phyloP scores from a whole-genome alignment of 2,888 invertebrate genomes.

The Drosophila fungiperda region DNA sequence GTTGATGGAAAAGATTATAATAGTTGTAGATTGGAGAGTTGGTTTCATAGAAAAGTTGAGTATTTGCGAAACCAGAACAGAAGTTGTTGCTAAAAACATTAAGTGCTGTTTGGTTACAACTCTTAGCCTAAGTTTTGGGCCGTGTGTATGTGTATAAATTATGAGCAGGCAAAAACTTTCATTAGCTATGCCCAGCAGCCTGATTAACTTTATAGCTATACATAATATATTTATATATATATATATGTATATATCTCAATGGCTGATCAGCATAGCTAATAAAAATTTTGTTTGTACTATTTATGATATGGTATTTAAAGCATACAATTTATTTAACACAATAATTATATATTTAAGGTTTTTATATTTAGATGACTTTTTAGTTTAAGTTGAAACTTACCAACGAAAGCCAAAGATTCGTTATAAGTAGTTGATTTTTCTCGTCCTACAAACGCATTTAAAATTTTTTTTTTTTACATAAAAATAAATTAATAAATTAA shows the following conservation, averaged over 20 bases:
- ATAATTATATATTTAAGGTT: conserved; percentile 57
- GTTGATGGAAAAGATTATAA: not conserved
- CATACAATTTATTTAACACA: conserved; percentile 66
- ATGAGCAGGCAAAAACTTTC: conserved; percentile 57
- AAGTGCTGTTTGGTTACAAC: conserved; percentile 43
- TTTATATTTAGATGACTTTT: conserved; percentile 54
- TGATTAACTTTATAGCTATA: conserved; percentile 35
- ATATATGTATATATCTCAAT: not conserved
- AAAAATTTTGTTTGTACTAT: conserved; percentile 38
- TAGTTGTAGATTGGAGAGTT: not conserved
- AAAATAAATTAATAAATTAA: conserved; percentile 29
- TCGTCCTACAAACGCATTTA: conserved; percentile 90
- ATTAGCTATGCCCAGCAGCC: conserved; percentile 41
- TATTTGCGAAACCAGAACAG: not conserved
- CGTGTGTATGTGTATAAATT: conserved; percentile 74
- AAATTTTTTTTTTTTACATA: conserved; percentile 50
- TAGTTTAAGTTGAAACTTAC: conserved; percentile 89
- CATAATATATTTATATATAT: conserved; percentile 7
- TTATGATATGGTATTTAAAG: conserved; percentile 67
- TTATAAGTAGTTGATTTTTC: conserved; percentile 97
- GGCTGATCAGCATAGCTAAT: conserved; percentile 41
- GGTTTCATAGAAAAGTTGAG: conserved; percentile 3
- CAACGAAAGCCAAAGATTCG: conserved; percentile 98
- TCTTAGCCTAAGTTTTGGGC: conserved; percentile 48
- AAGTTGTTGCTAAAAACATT: conserved; percentile 19